Evolutionary conservation across 2,797 vertebrate genomes (phyloP).

Genomic region (Halcyon chelicuti): DNA sequence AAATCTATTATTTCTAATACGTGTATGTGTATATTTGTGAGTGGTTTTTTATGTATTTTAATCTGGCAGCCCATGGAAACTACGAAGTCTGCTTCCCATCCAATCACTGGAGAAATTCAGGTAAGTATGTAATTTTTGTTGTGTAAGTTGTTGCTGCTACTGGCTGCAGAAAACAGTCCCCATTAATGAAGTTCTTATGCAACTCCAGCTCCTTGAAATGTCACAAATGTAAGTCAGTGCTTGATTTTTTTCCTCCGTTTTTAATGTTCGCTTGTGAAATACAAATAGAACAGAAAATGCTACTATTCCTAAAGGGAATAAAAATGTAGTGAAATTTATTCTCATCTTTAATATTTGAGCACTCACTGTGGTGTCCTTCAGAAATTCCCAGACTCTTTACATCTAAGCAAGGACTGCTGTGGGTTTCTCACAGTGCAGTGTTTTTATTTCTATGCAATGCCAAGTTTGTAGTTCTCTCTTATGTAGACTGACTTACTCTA

Average conservation of each 20-base stretch:
- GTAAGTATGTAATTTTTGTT: constrained; percentile 65
- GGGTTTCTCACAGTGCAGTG: neutral
- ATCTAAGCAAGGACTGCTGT: neutral
- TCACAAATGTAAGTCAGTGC: neutral
- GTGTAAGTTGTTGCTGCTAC: neutral
- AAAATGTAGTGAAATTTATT: neutral
- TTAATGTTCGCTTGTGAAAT: neutral
- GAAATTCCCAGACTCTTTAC: neutral
- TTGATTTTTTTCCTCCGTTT: neutral
- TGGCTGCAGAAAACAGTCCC: neutral
- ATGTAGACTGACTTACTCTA: neutral
- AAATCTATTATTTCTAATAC: neutral
- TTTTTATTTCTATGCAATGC: neutral
- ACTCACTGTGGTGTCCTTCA: neutral
- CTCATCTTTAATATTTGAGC: neutral
- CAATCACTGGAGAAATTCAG: constrained; percentile 97
- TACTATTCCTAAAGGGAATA: neutral
- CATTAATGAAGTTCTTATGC: neutral
- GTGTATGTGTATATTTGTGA: neutral
- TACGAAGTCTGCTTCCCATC: constrained; percentile 85
- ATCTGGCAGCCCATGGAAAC: constrained; percentile 85
- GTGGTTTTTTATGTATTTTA: constrained; percentile 33
- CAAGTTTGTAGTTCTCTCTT: neutral
- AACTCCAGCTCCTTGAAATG: neutral
- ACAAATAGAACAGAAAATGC: neutral